Base-by-base conservation (phyloP, 2,797 vertebrate species). In the Brachymystax lenok region DNA sequence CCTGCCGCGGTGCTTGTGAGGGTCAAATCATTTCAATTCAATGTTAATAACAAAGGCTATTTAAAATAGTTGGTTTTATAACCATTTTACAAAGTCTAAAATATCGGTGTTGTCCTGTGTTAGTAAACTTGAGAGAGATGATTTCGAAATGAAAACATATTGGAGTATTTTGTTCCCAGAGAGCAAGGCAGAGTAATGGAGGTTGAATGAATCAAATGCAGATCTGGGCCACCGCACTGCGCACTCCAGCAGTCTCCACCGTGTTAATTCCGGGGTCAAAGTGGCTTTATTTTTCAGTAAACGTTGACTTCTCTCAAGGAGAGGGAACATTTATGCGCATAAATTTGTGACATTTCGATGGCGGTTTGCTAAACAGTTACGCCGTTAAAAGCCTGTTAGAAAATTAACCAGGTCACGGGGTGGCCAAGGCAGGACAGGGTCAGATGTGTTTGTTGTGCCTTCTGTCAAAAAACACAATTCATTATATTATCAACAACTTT, bases 341-440 rank as follows among this genome's bases (percentile, higher is more conserved):
- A 85, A 87, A 89, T 90, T 80, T 84, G 78, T 59, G 84, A 82
- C 85, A 87, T 79, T 88, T 89, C 73, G 83, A 85, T 16, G 61
- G 21, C 13, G 59, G 35, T 74, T 80, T 52, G 61, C 79, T 86
- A 75, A 73, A 82, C 76, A 83, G 85, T 85, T 77, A 85, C 78
- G 64, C 85, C 70, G 76, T 59, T 19, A 30, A 83, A 73, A 74
- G 64, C 28, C 67, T 64, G 80, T 74, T 79, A 33, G 83, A 89
- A 86, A 88, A 88, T 88, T 78, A 88, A 88, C 85, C 79, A 88
- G 86, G 88, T 85, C 87, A 85, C 27, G 1, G 24, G 75, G 73
- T 59, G 81, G 79, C 73, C 79, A 73, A 73, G 52, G 76, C 70
- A n/a, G 28, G 75, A 59, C 8, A n/a, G 69, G 75, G 80, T 84